phyloP scores from a whole-genome alignment of 2,113 vertebrate species.

The Emberiza fucata region DNA sequence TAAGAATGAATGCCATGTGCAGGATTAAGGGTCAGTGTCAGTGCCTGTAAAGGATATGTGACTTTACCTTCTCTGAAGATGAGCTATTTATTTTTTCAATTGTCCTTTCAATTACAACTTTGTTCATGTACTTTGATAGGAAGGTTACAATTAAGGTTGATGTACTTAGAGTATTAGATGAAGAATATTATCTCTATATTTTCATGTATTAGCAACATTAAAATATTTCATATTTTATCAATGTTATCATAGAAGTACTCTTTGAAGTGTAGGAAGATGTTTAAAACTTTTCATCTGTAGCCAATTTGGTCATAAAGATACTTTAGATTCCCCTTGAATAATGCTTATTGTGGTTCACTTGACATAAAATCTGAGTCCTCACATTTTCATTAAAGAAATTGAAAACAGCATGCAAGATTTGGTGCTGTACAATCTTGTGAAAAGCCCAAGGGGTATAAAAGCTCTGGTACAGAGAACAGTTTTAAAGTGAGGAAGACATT shows the following conservation, averaged over 20 bases:
- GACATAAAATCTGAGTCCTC: neutral
- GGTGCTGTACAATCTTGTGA: neutral
- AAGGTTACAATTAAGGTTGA: neutral
- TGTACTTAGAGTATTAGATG: neutral
- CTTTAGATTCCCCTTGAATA: neutral
- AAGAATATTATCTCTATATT: neutral
- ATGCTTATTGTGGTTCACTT: neutral
- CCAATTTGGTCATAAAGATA: neutral
- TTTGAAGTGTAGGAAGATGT: neutral
- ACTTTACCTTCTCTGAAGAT: neutral
- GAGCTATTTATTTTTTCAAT: neutral
- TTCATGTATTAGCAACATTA: neutral
- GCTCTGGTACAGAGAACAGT: neutral
- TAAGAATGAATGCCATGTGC: neutral
- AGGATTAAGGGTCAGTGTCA: neutral
- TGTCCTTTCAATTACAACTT: neutral
- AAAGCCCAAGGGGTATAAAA: neutral
- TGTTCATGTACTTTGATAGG: neutral
- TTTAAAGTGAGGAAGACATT: neutral
- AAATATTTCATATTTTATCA: neutral
- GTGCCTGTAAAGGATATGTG: neutral
- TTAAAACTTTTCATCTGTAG: neutral
- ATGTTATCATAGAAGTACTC: neutral
- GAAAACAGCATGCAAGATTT: neutral
- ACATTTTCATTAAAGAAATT: neutral